Conservation (phyloP, 2,888 invertebrate genomes). For the Palloptera scutellata region DNA sequence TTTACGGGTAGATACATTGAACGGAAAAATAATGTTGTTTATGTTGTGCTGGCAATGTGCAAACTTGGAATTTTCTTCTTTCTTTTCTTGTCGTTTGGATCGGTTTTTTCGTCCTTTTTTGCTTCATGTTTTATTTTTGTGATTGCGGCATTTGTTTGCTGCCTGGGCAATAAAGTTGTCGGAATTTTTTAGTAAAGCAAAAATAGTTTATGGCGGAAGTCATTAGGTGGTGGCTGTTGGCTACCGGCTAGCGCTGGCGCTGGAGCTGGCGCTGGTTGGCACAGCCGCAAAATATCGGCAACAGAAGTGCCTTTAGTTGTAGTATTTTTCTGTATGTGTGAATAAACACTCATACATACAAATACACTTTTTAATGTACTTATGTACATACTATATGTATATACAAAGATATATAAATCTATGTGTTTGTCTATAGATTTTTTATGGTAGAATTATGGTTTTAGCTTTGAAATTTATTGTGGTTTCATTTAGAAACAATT, state of each 20-base stretch:
- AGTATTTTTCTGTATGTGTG: no score
- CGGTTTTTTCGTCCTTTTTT: not conserved
- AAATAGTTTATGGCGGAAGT: conserved; percentile 35
- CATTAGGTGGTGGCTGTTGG: conserved; percentile 34
- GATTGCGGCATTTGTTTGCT: conserved; percentile 3
- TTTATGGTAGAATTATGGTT: conserved; percentile 3
- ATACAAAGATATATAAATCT: not conserved
- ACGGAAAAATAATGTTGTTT: conserved; percentile 24
- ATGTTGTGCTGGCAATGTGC: conserved; percentile 23
- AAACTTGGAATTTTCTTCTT: conserved; percentile 25
- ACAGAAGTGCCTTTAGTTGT: no score
- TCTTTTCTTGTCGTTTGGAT: not conserved
- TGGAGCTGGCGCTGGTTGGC: no score
- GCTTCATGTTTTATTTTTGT: not conserved
- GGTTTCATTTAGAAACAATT: not conserved
- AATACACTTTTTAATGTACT: not conserved
- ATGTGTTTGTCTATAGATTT: not conserved
- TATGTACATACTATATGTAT: no score
- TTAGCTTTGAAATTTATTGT: conserved; percentile 3
- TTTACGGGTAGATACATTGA: conserved; percentile 30
- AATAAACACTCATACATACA: no score
- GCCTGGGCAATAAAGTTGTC: conserved; percentile 13
- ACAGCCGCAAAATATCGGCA: no score
- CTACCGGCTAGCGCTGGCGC: not conserved
- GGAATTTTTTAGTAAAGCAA: conserved; percentile 17